A percentile compares a stretch with the other conserved stretches of the same genome.
phyloP scores from a whole-genome alignment of 2,888 invertebrate species.

The Macrophya annulata region DNA sequence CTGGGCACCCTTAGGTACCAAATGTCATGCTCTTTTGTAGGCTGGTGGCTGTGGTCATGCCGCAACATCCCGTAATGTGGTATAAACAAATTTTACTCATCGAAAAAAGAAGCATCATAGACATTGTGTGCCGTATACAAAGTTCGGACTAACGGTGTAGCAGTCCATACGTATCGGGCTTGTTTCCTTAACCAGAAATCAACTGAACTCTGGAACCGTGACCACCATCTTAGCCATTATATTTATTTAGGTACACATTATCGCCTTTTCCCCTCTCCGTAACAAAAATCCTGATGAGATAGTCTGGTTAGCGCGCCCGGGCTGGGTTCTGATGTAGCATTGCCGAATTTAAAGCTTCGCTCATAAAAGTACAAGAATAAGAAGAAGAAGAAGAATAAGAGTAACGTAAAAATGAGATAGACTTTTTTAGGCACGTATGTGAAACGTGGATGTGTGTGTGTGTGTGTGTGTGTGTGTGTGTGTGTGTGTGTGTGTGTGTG shows the following conservation, averaged over 20 bases:
- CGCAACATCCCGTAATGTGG: conserved; percentile 7
- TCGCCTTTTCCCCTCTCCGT: conserved; percentile 6
- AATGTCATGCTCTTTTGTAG: conserved; percentile 57
- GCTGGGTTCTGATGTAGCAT: background rate
- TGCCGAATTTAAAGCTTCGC: background rate
- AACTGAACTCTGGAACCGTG: background rate
- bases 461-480: background rate
- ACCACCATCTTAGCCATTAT: conserved; percentile 2
- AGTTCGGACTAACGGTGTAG: background rate
- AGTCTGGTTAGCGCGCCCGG: background rate
- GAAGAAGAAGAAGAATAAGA: background rate
- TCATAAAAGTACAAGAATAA: background rate
- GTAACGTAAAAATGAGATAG: background rate
- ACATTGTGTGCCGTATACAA: background rate
- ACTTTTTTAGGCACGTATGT: background rate
- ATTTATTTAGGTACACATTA: conserved; percentile 47
- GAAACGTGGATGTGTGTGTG: background rate
- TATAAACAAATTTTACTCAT: conserved; percentile 13
- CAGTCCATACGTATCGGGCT: background rate
- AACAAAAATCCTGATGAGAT: background rate
- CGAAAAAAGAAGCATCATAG: background rate
- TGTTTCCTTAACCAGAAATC: background rate
- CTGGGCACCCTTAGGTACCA: conserved; percentile 39
- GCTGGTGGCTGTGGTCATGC: background rate
- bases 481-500: background rate